Evolutionary conservation across 1,140 invertebrate species (phyloP).

Genomic region (Camponotus pennsylvanicus): DNA sequence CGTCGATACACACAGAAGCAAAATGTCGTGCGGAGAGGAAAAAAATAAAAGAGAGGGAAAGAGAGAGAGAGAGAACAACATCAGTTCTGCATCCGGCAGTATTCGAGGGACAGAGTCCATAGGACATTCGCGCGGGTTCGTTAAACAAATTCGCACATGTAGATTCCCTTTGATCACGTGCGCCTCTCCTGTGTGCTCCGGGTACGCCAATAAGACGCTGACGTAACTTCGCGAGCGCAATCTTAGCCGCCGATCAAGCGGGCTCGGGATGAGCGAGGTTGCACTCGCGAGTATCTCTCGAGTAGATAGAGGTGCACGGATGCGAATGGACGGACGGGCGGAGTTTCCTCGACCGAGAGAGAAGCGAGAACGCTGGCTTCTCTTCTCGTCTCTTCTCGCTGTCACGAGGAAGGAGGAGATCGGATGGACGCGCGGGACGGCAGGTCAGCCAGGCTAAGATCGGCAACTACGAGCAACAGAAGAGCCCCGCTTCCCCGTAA

Average conservation of each 20-base stretch:
- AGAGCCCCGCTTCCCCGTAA: slow-evolving; percentile 33
- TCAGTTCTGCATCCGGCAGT: neutral
- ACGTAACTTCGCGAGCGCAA: slow-evolving; percentile 80
- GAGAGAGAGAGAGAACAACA: slow-evolving; percentile 5
- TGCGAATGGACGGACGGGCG: slow-evolving; percentile 38
- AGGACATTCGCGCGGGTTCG: slow-evolving; percentile 63
- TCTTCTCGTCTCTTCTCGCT: slow-evolving; percentile 70
- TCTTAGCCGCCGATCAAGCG: slow-evolving; percentile 79
- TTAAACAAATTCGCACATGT: slow-evolving; percentile 78
- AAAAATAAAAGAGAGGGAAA: neutral
- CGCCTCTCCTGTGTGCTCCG: slow-evolving; percentile 71
- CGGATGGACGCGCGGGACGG: slow-evolving; percentile 6
- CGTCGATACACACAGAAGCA: slow-evolving; percentile 3
- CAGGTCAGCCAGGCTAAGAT: slow-evolving; percentile 66
- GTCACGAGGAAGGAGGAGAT: slow-evolving; percentile 67
- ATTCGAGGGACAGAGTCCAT: neutral
- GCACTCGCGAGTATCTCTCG: slow-evolving; percentile 21
- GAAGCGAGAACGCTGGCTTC: slow-evolving; percentile 51
- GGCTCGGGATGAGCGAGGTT: slow-evolving; percentile 20
- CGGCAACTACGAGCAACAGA: slow-evolving; percentile 47
- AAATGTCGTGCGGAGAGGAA: neutral
- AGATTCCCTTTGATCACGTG: slow-evolving; percentile 80
- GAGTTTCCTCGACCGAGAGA: slow-evolving; percentile 62
- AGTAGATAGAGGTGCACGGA: slow-evolving; percentile 37
- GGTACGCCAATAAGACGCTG: slow-evolving; percentile 82